Evolutionary conservation across 1,140 invertebrate species (phyloP), one percentile per base, ranked within the genome.

Genomic region (Anthonomus grandis): DNA sequence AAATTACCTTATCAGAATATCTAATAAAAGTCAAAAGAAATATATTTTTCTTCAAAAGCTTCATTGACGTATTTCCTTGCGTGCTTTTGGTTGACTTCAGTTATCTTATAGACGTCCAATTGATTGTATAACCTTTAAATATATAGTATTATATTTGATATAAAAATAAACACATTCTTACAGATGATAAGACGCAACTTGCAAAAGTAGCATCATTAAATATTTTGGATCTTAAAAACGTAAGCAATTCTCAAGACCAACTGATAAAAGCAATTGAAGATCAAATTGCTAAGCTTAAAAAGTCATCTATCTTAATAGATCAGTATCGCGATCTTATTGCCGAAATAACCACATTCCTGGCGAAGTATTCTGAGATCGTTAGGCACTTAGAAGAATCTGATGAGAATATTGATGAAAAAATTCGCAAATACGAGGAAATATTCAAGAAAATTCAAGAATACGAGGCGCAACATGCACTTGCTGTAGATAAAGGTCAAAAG

Each of bases 401-500:
- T 23, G 83, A 86, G 31, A 83, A 87, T 0, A 80, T 90, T 3
- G 85, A 91, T 69, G 90, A 93, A 25, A 94, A 94, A 70, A 90
- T 97, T 34, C 87, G 89, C 62, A 84, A 86, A 55, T 95, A 94
- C 63, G 86, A 93, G 70, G 87, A 92, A 63, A 84, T 89, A 0
- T 90, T 91, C 60, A 68, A 83, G 0, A 90, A 90, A 67, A 91
- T 92, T 38, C 89, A 92, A 74, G 87, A 91, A 67, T 91, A 88
- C 70, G 92, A 96, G 70, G 91, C 89, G n/a, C 77, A 87, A 8
- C 72, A 95, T 6, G 87, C 89, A 0, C 85, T 87, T 17, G 91
- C 93, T 0, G 86, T 84, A 17, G 93, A 96, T 64, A 95, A 95
- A 75, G 93, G 91, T 1, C 89, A 92, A 68, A 89, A 92, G 70